Percentiles rank a stretch among this genome's conserved stretches.
Evolutionary conservation across 2,888 invertebrate genomes (phyloP).

Genomic region (Aproaerema taeniolella): DNA sequence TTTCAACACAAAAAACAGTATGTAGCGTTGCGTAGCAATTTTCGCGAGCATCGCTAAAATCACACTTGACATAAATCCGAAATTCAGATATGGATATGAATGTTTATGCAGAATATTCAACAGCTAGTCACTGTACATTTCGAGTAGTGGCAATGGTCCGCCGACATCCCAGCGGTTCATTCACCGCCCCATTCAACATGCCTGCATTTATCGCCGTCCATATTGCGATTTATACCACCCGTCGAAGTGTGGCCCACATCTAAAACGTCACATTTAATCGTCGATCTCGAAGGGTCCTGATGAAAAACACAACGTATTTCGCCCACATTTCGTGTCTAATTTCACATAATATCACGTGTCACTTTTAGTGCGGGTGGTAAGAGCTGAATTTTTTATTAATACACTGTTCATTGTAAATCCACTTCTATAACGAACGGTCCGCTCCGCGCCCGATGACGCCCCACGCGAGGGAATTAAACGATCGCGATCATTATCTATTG

Average conservation of each 20-base stretch:
- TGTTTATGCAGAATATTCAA: too few species aligned
- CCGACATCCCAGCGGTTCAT: constrained; percentile 25
- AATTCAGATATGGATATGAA: too few species aligned
- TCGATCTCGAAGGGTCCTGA: background rate
- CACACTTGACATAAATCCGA: too few species aligned
- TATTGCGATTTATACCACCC: constrained; percentile 12
- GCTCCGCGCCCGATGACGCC: too few species aligned
- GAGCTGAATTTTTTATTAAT: constrained; percentile 22
- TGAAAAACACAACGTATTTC: constrained; percentile 14
- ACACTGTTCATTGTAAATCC: constrained; percentile 25
- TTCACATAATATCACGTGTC: constrained; percentile 27
- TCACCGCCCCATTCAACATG: constrained; percentile 21
- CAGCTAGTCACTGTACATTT: too few species aligned
- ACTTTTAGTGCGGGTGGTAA: constrained; percentile 19
- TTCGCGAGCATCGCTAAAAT: too few species aligned
- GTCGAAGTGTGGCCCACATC: too few species aligned
- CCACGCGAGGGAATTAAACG: constrained; percentile 33
- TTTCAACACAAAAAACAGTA: too few species aligned
- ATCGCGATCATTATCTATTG: constrained; percentile 36
- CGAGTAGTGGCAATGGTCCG: constrained; percentile 13
- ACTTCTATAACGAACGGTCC: constrained; percentile 20
- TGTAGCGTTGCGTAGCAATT: too few species aligned
- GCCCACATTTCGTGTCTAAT: constrained; percentile 18
- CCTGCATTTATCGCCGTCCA: background rate
- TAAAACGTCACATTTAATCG: too few species aligned